Conservation (phyloP, 2,888 invertebrate genomes). For the Rotaria macrura region DNA sequence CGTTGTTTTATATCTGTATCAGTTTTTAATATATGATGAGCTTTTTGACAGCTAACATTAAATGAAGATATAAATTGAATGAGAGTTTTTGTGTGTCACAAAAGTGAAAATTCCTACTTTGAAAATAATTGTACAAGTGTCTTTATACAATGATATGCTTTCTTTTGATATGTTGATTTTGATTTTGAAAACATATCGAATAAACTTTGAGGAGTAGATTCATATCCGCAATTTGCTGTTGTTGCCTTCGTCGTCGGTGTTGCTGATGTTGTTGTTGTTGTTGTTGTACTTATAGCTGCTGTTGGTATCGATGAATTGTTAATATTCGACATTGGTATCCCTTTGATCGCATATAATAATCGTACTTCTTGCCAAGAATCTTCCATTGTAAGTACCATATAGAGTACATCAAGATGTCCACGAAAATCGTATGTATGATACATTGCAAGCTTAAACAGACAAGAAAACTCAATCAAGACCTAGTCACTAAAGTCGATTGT, state of each 20-base stretch:
- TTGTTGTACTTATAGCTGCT: no score
- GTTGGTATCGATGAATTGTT: background rate
- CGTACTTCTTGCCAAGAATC: constrained; percentile 92
- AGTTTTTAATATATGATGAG: constrained; percentile 68
- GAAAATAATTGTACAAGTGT: constrained; percentile 79
- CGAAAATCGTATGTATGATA: constrained; percentile 77
- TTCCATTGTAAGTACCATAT: constrained; percentile 74
- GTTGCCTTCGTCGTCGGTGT: background rate
- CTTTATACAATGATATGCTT: constrained; percentile 92
- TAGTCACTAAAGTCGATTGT: background rate
- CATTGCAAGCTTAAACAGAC: background rate
- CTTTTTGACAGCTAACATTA: constrained; percentile 55
- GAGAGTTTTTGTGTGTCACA: no score
- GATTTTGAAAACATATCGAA: constrained; percentile 81
- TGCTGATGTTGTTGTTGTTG: background rate
- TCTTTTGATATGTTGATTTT: constrained; percentile 85
- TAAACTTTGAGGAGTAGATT: constrained; percentile 56
- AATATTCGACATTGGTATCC: constrained; percentile 46
- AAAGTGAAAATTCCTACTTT: constrained; percentile 50
- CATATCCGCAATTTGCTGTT: background rate
- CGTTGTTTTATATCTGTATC: constrained; percentile 69
- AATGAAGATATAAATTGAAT: background rate
- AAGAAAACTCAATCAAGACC: background rate
- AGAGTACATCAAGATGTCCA: constrained; percentile 76
- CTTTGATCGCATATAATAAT: constrained; percentile 82